Percentiles rank a stretch among this genome's conserved stretches.
Conservation (phyloP, 2,888 invertebrate genomes). For the Cerastoderma edule region DNA sequence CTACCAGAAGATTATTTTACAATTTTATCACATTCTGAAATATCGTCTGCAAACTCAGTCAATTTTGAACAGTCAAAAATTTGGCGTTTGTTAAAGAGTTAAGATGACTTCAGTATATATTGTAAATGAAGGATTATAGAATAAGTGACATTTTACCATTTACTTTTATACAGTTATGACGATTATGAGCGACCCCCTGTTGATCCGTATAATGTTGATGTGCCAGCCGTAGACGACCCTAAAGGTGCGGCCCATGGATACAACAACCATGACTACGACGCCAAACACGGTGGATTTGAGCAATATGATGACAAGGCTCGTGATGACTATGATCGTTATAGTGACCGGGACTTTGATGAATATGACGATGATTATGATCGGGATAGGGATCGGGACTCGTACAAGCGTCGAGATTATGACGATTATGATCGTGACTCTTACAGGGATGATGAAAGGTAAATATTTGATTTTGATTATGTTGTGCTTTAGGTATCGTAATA, state of each 20-base stretch:
- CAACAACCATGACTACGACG: conserved; percentile 44
- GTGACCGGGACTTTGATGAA: conserved; percentile 31
- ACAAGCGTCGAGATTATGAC: conserved; percentile 45
- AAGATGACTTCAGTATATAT: no score
- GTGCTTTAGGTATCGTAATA: no score
- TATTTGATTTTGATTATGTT: no score
- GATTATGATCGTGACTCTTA: conserved; percentile 46
- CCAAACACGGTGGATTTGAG: conserved; percentile 42
- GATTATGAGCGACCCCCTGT: background rate
- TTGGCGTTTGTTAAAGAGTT: no score
- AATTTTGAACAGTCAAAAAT: no score
- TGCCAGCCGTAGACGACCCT: background rate
- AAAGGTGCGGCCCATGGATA: conserved; percentile 34
- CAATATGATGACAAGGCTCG: conserved; percentile 43
- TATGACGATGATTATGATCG: conserved; percentile 37
- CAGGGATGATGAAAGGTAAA: conserved; percentile 42
- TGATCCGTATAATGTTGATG: background rate
- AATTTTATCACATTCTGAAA: no score
- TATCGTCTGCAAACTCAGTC: no score
- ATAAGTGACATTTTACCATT: no score
- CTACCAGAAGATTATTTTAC: no score
- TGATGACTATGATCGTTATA: conserved; percentile 35
- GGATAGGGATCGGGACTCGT: conserved; percentile 38
- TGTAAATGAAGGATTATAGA: no score
- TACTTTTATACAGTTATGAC: no score